Conservation (phyloP, 1,140 invertebrate species). For the Oppia nitens region DNA sequence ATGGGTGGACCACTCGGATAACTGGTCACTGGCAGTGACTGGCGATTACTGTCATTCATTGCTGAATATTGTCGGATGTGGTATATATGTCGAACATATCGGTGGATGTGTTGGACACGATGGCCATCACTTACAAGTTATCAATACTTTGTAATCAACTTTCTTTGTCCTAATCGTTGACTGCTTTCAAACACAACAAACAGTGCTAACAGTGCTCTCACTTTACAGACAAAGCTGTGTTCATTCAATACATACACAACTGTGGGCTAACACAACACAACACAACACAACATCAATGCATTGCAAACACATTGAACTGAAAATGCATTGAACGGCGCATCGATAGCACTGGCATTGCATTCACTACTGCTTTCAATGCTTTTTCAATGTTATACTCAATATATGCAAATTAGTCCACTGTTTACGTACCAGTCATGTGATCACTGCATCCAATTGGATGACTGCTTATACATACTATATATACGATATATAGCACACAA, state of each 20-base stretch:
- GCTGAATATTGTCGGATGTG: neutral
- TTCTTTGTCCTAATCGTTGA: neutral
- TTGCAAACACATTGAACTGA: no score
- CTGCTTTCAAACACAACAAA: no score
- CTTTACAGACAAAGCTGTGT: no score
- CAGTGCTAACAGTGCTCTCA: no score
- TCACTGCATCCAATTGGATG: neutral
- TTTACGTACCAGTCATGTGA: neutral
- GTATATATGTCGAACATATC: neutral
- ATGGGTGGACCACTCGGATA: neutral
- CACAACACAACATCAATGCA: no score
- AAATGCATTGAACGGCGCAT: neutral
- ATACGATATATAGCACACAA: neutral
- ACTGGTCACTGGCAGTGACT: neutral
- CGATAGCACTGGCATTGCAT: neutral
- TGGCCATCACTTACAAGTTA: neutral
- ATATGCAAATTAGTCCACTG: neutral
- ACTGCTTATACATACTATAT: neutral
- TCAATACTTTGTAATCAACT: neutral
- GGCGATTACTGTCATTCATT: neutral
- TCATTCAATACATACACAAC: no score
- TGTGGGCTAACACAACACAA: no score
- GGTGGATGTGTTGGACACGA: neutral
- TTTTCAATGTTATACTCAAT: neutral
- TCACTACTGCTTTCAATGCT: neutral